Evolutionary conservation across 2,888 invertebrate species (phyloP), one percentile per base, ranked within the genome.

Genomic region (Drosophila nr. perissopoda): DNA sequence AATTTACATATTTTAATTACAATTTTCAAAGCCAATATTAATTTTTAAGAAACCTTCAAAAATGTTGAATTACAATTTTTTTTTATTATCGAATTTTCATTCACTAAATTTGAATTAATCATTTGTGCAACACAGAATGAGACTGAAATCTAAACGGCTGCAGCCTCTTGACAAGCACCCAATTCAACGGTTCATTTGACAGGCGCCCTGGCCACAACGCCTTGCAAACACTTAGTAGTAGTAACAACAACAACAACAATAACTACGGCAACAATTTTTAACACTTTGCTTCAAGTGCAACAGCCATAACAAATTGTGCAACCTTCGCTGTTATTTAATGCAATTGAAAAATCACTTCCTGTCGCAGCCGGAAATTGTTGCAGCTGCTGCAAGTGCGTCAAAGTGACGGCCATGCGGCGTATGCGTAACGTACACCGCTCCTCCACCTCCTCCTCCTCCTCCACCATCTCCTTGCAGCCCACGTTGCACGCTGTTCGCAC

Each of bases 311-410:
- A 54, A 33, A 53, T 49, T 25, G 61, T 51, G 60, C 77, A 74
- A 60, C 78, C 78, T 78, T 75, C 67, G 58, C 45, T 53, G 31
- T 40, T 73, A 69, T 76, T 59, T 54, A 57, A 69, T 52, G 53
- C 65, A 60, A 66, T 61, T 78, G 65, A 71, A 73, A 80, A 69
- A 77, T 73, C 60, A 71, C 70, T 83, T 83, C 82, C 83, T 86
- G 82, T 83, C 69, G 71, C 69, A 83, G 73, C 68, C 83, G 83
- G 83, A 83, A 83, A 79, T 73, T 65, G 77, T 66, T 74, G 79
- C 65, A 69, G 72, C 67, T 31, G 69, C 53, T 71, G 74, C 59
- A 67, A 59, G 33, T 45, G 70, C 78, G 72, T 68, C 68, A 53
- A 75, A 66, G 29, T 68, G 65, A 71, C 77, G 76, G 78, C 68